phyloP scores from a whole-genome alignment of 1,140 invertebrate genomes.

The Phenacoccus solenopsis region DNA sequence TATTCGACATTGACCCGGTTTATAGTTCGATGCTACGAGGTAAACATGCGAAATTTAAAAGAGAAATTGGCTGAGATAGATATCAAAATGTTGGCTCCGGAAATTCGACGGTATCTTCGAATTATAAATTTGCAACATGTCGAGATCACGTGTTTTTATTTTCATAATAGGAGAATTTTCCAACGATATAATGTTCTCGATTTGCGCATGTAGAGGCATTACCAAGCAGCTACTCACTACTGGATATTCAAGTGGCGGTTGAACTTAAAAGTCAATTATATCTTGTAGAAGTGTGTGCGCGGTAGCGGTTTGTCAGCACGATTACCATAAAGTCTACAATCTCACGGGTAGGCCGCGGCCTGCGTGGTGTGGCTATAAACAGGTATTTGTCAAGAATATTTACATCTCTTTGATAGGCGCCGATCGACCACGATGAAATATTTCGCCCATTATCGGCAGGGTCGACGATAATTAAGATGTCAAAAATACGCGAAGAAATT shows the following conservation, averaged over 20 bases:
- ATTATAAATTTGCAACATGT: too few species aligned
- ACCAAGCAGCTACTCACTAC: too few species aligned
- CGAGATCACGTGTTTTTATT: too few species aligned
- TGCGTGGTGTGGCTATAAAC: background rate
- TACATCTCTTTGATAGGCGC: background rate
- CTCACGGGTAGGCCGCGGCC: background rate
- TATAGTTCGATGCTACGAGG: too few species aligned
- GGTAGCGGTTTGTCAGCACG: background rate
- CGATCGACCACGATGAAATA: background rate
- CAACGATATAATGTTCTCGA: too few species aligned
- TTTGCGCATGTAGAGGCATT: too few species aligned
- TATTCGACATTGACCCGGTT: too few species aligned
- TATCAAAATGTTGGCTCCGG: too few species aligned
- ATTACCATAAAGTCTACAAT: background rate
- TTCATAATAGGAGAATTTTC: too few species aligned
- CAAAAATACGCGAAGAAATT: background rate
- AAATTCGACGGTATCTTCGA: too few species aligned
- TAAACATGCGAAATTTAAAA: too few species aligned
- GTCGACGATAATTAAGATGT: background rate
- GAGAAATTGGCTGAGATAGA: too few species aligned
- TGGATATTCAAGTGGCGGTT: background rate
- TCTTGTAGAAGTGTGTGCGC: background rate
- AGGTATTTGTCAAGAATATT: background rate
- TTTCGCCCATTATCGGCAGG: background rate
- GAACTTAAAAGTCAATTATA: slow-evolving; percentile 3